Evolutionary conservation across 2,888 invertebrate genomes (phyloP), one percentile per base, ranked within the genome.

Genomic region (Tipula vernalis): DNA sequence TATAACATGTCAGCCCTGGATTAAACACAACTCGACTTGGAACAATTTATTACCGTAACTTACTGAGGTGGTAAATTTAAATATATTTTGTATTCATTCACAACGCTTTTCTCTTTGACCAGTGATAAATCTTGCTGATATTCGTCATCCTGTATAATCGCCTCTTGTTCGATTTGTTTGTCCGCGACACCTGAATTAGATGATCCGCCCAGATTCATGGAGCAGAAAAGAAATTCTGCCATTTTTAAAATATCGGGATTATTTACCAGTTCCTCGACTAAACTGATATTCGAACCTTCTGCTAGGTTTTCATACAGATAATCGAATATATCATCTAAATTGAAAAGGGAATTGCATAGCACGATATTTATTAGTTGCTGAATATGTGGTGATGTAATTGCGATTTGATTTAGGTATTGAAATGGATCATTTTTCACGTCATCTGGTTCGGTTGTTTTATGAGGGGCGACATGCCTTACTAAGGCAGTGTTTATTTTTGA

Each of bases 41-140:
- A 28, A 28, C 28, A 28, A 28, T 28, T 28, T 28, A 28, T 28
- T 28, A 28, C 28, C 28, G 28, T 28, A 28, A 28, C 28, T 28
- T 28, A 28, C 28, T 28, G 28, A 28, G 28, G 1, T 0, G 28
- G 28, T 28, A 28, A 71, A 71, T 71, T 71, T 47, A 86, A 86
- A 86, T 86, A 44, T 44, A 47, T 86, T 90, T 94, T 93, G 91
- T 96, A 96, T 90, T 95, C 94, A 15, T 91, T 92, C 1, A 96
- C 92, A 89, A 95, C 94, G 47, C 93, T 91, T 89, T 95, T 94
- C 90, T 97, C 96, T 88, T 95, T 94, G 0, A 92, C 91, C 18
- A 96, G 92, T 0, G 94, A 93, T 18, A 96, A 91, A 91, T 96
- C 95, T 87, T 28, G 28, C 28, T 96, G 92, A 89, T 96, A 95